Evolutionary conservation across 2,113 vertebrate genomes (phyloP), one percentile per base, ranked within the genome.

Genomic region (Ornithorhynchus anatinus): DNA sequence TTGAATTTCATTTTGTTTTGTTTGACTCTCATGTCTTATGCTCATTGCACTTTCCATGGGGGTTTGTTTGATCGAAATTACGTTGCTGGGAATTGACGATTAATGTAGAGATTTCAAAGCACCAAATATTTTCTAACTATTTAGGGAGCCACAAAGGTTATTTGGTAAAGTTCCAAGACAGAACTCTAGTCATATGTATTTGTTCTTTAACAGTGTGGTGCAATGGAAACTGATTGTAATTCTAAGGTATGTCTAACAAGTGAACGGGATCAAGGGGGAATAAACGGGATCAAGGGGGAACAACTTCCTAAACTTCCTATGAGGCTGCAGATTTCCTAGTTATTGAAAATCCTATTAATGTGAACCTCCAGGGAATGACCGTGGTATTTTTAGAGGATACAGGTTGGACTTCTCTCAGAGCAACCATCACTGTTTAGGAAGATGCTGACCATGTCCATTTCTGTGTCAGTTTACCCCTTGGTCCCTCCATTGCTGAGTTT

Each of bases 291-390:
- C 68, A 39, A 58, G 57, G 72, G 76, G 86, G 80, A 45, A 58
- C 48, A 83, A 56, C 63, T 89, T 72, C 43, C 53, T 45, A 54
- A 53, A n/a, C 29, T 52, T 52, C 31, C 59, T 79, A 70, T 79
- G 57, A 77, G 56, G 63, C 81, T 62, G 53, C 62, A 56, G 5
- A 39, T 77, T 88, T 66, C 72, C 65, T 85, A 80, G 38, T 86
- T 85, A 82, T 72, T 77, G 54, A 69, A 57, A 69, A 84, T 77
- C 80, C 75, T 79, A 86, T 79, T 87, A 87, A 87, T 80, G 73
- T 89, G 87, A 91, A 77, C 85, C 52, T 83, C 63, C 57, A 81
- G 63, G 80, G 84, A 82, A 84, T 80, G 91, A 70, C 81, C 84
- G 63, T 69, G 39, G 87, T 89, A 73, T 48, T 90, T 91, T 73